These are phyloP conservation scores for Aporrectodea caliginosa DNA, from an alignment of 1,140 invertebrate species.

Conservation along the genomic window DNA sequence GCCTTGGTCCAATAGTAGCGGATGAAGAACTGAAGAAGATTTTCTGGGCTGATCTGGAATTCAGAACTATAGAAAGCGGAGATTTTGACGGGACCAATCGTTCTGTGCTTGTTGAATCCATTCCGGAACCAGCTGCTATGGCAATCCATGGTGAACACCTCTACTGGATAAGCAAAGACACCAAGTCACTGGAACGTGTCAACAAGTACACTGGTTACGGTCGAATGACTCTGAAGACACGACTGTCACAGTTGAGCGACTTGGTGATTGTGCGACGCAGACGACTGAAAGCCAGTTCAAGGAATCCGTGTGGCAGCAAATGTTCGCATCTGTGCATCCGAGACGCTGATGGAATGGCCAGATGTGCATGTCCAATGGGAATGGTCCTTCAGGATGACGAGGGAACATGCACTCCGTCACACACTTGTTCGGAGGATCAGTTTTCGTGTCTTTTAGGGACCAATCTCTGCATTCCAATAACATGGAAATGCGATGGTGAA, in stretches of 20 bases:
- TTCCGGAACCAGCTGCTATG: constrained; percentile 90
- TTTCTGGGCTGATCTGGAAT: constrained; percentile 57
- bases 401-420: constrained; percentile 61
- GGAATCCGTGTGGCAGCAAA: constrained; percentile 76
- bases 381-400: constrained; percentile 44
- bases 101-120: constrained; percentile 61
- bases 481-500: constrained; percentile 83
- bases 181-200: constrained; percentile 59
- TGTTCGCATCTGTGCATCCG: constrained; percentile 95
- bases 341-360: constrained; percentile 61
- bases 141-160: constrained; percentile 87
- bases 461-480: constrained; percentile 84
- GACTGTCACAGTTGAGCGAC: constrained; percentile 62
- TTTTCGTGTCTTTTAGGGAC: constrained; percentile 40
- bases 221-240: constrained; percentile 44
- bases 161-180: constrained; percentile 94
- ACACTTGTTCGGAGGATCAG: constrained; percentile 37
- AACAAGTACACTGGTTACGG: constrained; percentile 38
- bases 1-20: constrained; percentile 46
- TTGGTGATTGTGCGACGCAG: constrained; percentile 56
- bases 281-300: neutral
- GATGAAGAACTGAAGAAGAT: constrained; percentile 42
- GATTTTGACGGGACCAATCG: constrained; percentile 72
- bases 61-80: constrained; percentile 60
- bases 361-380: constrained; percentile 49